A percentile compares a stretch with the other conserved stretches of the same genome.
Conservation (phyloP, 2,797 vertebrate species). For the Eulemur rubriventer region DNA sequence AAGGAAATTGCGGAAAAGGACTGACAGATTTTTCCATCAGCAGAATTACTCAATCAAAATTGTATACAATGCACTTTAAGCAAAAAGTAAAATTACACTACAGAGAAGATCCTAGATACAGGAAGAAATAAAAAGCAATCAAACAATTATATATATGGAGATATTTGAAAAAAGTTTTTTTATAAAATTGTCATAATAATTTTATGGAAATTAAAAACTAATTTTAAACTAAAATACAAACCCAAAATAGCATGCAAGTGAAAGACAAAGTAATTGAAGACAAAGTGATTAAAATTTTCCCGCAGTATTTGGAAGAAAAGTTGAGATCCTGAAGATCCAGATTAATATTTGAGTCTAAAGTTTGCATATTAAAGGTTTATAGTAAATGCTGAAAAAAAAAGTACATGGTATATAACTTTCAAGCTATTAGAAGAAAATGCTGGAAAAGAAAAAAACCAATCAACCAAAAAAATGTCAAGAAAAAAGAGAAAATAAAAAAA, state of each 20-base stretch:
- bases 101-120: neutral
- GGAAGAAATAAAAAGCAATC: neutral
- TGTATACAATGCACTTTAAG: neutral
- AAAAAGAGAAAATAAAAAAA: neutral
- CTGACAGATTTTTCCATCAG: neutral
- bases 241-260: neutral
- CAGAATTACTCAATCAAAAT: neutral
- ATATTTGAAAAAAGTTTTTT: neutral
- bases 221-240: neutral
- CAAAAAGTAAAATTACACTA: neutral
- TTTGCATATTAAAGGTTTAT: neutral
- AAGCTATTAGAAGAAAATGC: neutral
- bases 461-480: neutral
- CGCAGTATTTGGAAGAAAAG: neutral
- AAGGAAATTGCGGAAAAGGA: neutral
- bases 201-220: neutral
- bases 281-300: neutral
- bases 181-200: neutral
- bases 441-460: neutral
- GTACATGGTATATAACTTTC: neutral
- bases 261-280: neutral
- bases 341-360: neutral
- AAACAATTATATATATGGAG: neutral
- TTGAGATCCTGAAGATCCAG: neutral
- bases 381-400: neutral